Percentiles rank a stretch among this genome's conserved stretches.
These are phyloP conservation scores for Pachyuromys duprasi DNA, from an alignment of 2,797 vertebrate species.

Conservation along the genomic window DNA sequence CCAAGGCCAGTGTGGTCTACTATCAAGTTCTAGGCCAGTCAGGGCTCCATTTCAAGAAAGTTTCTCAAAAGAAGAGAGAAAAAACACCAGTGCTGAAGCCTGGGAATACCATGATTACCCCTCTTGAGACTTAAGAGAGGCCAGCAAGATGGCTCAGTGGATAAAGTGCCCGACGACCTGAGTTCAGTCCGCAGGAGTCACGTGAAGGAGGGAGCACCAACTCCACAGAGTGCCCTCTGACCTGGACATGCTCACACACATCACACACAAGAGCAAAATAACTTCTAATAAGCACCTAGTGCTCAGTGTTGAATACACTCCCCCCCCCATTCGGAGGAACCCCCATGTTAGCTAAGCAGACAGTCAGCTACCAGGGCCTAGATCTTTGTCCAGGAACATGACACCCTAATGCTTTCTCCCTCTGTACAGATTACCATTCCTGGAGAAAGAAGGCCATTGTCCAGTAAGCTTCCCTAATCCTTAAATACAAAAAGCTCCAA, in stretches of 20 bases:
- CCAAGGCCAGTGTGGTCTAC: background rate
- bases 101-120: background rate
- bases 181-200: background rate
- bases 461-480: conserved; percentile 54
- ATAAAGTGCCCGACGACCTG: background rate
- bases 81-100: conserved; percentile 5
- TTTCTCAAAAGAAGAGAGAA: background rate
- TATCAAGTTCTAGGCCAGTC: too few species aligned
- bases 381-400: background rate
- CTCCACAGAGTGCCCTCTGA: background rate
- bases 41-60: background rate
- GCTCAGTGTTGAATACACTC: conserved; percentile 55
- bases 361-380: background rate
- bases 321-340: background rate
- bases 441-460: conserved; percentile 35
- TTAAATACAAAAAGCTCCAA: conserved; percentile 56
- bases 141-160: background rate
- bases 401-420: conserved; percentile 43
- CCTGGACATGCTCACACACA: background rate
- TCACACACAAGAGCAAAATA: background rate
- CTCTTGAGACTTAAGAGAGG: conserved; percentile 42
- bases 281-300: conserved; percentile 42
- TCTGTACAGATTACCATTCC: conserved; percentile 30
- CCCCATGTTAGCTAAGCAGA: background rate
- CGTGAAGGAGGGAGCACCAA: background rate